Percentiles rank a stretch among this genome's conserved stretches.
Evolutionary conservation across 1,140 invertebrate species (phyloP).

Genomic region (Halesus radiatus): DNA sequence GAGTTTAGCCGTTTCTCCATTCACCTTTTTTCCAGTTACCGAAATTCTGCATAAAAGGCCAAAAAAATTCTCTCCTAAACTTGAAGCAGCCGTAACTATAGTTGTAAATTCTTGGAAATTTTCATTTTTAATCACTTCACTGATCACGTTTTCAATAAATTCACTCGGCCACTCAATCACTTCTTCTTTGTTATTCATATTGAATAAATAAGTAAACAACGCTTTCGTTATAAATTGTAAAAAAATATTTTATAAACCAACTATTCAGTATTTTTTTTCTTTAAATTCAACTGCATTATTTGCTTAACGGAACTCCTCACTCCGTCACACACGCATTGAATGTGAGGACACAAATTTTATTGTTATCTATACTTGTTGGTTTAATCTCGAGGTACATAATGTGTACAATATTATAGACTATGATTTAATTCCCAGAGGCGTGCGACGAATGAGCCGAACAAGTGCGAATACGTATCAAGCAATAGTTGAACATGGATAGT

Average conservation of each 20-base stretch:
- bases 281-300: no score
- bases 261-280: no score
- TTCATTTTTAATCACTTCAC: slow-evolving; percentile 2
- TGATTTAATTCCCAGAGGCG: no score
- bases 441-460: no score
- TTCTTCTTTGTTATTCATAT: not conserved
- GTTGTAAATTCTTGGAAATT: not conserved
- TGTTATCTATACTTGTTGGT: no score
- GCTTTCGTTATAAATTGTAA: not conserved
- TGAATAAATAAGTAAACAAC: not conserved
- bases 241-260: not conserved
- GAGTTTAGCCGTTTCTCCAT: not conserved
- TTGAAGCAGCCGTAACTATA: not conserved
- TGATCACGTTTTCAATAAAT: not conserved
- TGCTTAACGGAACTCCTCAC: no score
- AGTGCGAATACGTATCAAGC: no score
- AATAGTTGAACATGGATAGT: no score
- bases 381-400: no score
- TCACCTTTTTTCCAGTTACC: not conserved
- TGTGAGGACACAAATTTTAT: no score
- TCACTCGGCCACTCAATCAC: not conserved
- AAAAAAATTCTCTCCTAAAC: not conserved
- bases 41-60: not conserved
- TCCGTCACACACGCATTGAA: no score
- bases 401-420: no score